Conservation (phyloP, 2,888 invertebrate genomes). For the Carterocephalus palaemon region DNA sequence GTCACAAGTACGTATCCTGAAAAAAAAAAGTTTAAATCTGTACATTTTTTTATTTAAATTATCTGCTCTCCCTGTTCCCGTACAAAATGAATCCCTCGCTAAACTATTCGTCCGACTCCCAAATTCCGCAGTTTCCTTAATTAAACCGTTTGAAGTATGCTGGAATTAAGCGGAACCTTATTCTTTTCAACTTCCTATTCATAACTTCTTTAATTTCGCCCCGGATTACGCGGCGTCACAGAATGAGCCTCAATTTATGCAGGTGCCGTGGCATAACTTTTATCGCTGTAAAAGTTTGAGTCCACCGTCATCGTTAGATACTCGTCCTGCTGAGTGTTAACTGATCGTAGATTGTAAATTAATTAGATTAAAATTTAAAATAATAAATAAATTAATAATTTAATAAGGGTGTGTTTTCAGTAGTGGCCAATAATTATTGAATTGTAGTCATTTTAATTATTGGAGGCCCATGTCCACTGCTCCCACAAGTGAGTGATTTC, state of each 20-base stretch:
- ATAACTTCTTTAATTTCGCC: conserved; percentile 24
- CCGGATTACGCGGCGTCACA: conserved; percentile 22
- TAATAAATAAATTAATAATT: no score
- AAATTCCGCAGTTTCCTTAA: conserved; percentile 21
- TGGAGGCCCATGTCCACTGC: no score
- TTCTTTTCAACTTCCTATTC: conserved; percentile 25
- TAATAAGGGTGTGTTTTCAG: no score
- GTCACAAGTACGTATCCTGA: no score
- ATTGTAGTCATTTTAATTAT: no score
- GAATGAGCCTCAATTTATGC: conserved; percentile 53
- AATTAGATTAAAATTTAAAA: no score
- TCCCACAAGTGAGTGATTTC: no score
- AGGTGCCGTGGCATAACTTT: conserved; percentile 51
- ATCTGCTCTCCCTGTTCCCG: conserved; percentile 2
- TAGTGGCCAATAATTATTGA: no score
- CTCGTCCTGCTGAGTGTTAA: no score
- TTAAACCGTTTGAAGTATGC: conserved; percentile 24
- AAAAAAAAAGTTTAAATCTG: no score
- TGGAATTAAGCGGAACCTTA: conserved; percentile 22
- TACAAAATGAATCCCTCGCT: conserved; percentile 8
- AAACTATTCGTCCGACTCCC: conserved; percentile 14
- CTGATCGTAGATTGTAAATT: no score
- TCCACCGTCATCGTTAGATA: conserved; percentile 12
- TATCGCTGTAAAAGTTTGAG: conserved; percentile 40
- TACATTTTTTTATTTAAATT: no score